Conservation (phyloP, 2,797 vertebrate genomes). For the Taeniopygia guttata region DNA sequence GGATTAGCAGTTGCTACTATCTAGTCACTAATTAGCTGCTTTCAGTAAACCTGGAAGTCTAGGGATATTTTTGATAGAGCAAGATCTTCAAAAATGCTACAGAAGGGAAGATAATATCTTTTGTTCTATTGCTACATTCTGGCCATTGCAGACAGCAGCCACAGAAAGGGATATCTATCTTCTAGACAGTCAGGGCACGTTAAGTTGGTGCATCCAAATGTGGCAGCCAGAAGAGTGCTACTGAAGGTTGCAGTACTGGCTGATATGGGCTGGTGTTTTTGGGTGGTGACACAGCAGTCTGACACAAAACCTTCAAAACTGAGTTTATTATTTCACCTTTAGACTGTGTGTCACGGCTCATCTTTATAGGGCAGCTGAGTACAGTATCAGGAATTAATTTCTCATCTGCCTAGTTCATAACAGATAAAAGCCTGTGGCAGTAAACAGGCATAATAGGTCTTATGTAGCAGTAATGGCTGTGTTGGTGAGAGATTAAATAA, state of each 20-base stretch:
- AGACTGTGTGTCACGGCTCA: not conserved
- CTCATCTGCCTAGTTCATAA: not conserved
- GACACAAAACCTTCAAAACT: not conserved
- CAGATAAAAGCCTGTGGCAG: not conserved
- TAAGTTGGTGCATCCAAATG: not conserved
- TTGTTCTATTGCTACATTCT: not conserved
- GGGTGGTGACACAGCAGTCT: not conserved
- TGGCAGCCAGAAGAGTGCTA: not conserved
- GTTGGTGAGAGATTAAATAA: slow-evolving; percentile 18
- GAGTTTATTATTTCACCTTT: not conserved
- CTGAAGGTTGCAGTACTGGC: not conserved
- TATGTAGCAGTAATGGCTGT: not conserved
- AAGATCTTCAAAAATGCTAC: not conserved
- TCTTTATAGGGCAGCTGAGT: not conserved
- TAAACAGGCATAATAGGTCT: not conserved
- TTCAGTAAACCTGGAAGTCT: not conserved
- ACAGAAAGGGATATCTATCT: not conserved
- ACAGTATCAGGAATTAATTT: not conserved
- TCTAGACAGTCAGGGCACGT: not conserved
- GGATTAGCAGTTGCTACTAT: not conserved
- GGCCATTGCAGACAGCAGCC: not conserved
- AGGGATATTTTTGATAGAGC: not conserved
- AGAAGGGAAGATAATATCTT: not conserved
- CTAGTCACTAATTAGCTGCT: not conserved
- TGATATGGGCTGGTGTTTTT: not conserved